Base-by-base conservation (phyloP, 2,888 invertebrate species). In the Tipula unca region DNA sequence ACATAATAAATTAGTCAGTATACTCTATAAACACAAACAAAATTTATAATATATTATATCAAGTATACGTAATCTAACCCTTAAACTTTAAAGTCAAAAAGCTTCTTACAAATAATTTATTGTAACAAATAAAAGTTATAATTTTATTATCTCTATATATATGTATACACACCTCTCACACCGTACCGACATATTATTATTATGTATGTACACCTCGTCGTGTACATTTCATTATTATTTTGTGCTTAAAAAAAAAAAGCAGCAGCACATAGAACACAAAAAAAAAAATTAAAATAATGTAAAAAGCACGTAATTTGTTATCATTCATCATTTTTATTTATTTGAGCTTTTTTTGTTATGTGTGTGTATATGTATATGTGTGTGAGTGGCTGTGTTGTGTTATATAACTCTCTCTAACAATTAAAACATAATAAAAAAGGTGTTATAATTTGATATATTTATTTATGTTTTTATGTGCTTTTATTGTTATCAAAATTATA, bases 61-160 rank as follows among this genome's bases (percentile, higher is more conserved):
- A 69, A 25, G 10, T 25, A 25, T 4, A n/a, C n/a, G 8, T 48
- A 48, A 48, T 69, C 69, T 69, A 69, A 69, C 69, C 69, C 69
- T 69, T 69, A 25, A 69, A 69, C 69, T 69, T 69, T 69, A 69
- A 69, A 69, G 69, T 69, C 69, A 69, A 69, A 69, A 69, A 69
- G 69, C 69, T 69, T 69, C 69, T 69, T 69, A 69, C 69, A 69
- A 69, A 69, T 69, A 69, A 69, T 69, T 69, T 69, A 69, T 69
- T 69, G 69, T 69, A 69, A 69, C 69, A 10, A 69, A 69, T 69
- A 69, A 69, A 69, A 69, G 69, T 69, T 69, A 69, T 69, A 25
- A 69, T 69, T 69, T 69, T 69, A 69, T 69, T 69, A 69, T 69
- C 69, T 69, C 69, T 69, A 69, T 69, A 69, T 25, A 69, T 25